Evolutionary conservation across 2,797 vertebrate species (phyloP), one percentile per base, ranked within the genome.

Genomic region (Florisuga fusca): DNA sequence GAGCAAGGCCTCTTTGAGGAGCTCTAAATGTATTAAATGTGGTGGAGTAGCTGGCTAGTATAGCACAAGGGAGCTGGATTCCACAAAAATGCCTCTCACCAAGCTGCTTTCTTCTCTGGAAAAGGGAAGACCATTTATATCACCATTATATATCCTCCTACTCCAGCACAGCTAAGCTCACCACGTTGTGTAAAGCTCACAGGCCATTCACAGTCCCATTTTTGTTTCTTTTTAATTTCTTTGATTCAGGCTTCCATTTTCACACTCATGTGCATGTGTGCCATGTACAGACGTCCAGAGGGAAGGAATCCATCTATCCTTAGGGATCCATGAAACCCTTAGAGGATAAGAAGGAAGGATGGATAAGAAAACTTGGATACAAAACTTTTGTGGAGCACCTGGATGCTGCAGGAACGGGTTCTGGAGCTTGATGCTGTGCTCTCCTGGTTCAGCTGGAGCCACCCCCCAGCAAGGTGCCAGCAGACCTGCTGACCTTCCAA

Each of bases 1-100:
- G 80, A 92, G 92, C 92, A 94, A 94, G 93, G 91, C 91, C 91
- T 82, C 92, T 96, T 94, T 94, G 93, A 93, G 96, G 89, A 93
- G 91, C 82, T 96, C 92, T 64, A 89, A 87, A 92, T 7, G 75
- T 64, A 93, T 79, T 71, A 89, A 90, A 84, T 48, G 79, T 9
- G 7, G 84, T 1, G 0, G 90, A 82, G 54, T 36, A 46, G 79
- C 93, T 95, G 75, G 64, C 87, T 91, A 71, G 58, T 55, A 76
- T 54, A 66, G 94, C 85, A 84, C 92, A 72, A 20, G 23, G 50
- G 61, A 82, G 63, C 66, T 83, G 80, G 43, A 51, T 82, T 76
- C 90, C 82, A 55, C 74, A 46, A 10, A 10, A 64, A 27, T 62
- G 78, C 77, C 51, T 90, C 76, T 87, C 87, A 31, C 64, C 87